Evolutionary conservation across 2,113 vertebrate species (phyloP).

Genomic region (Ceratotherium simum): DNA sequence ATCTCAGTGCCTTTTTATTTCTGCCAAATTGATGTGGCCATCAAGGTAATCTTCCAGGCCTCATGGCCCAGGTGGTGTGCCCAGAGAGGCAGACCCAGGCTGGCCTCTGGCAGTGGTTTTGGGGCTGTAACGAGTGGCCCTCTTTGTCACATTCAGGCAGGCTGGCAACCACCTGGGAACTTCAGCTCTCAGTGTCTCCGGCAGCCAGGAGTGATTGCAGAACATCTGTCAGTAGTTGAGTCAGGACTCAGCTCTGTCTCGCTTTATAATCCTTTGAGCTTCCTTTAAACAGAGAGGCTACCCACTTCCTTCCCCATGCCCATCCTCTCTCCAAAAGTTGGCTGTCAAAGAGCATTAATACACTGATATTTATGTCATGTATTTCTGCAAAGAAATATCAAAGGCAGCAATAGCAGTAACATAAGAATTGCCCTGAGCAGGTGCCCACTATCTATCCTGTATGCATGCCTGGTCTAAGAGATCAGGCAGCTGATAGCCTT

Average conservation of each 20-base stretch:
- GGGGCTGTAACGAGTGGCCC: conserved; percentile 31
- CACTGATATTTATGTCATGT: conserved; percentile 31
- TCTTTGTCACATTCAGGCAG: conserved; percentile 29
- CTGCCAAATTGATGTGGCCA: conserved; percentile 71
- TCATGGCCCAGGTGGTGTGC: not conserved
- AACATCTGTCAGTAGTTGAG: conserved; percentile 59
- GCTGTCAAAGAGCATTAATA: conserved; percentile 1
- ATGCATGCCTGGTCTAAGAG: not conserved
- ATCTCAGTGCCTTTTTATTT: conserved; percentile 70
- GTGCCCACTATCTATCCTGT: not conserved
- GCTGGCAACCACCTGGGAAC: conserved; percentile 15
- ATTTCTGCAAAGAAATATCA: conserved; percentile 52
- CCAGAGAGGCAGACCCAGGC: not conserved
- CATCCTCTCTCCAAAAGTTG: not conserved
- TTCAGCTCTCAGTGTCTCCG: not conserved
- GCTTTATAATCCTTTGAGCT: conserved; percentile 25
- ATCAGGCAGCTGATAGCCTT: not conserved
- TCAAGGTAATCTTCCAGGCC: conserved; percentile 61
- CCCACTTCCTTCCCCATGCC: not conserved
- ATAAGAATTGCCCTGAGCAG: not conserved
- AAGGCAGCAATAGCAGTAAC: not conserved
- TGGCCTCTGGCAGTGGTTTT: conserved; percentile 33
- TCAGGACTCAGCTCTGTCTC: not conserved
- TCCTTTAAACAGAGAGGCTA: conserved; percentile 58
- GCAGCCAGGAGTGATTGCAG: conserved; percentile 40